Evolutionary conservation across 2,888 invertebrate genomes (phyloP), one percentile per base, ranked within the genome.

Genomic region (Euplexia lucipara): DNA sequence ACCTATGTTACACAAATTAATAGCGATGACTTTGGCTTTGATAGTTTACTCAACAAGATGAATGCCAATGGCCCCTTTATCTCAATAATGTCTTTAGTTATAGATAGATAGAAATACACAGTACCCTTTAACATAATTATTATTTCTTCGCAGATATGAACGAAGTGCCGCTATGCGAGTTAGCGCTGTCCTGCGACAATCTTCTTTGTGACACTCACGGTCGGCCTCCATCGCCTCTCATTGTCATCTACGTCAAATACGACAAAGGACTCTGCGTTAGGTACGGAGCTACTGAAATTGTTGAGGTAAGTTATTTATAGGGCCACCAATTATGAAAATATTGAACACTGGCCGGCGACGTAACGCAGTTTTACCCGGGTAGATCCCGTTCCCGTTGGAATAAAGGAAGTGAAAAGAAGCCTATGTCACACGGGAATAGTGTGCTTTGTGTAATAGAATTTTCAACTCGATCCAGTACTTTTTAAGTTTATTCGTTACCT

Each of bases 101-200:
- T 14, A 9, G 12, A 34, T 22, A 2, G 3, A 1, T 10, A 2
- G 2, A 26, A 26, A 32, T 6, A 32, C 10, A 16, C 8, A n/a
- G 6, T 34, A 34, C n/a, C 37, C 30, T n/a, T n/a, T n/a, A n/a
- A n/a, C n/a, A 47, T 6, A 2, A 12, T 0, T 47, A 26, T 52
- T 26, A 22, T 65, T 18, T 18, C 41, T 35, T 42, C 90, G 14
- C 89, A 98, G 98, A 98, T 95, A 97, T 98, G 78, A 96, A 97
- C 67, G 98, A 98, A 90, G 96, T 98, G 80, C 98, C 98, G 39
- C 93, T 98, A 44, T 98, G 98, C 87, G 98, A 98, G 92, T 96
- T 98, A 80, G 98, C 97, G 56, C 94, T 98, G 83, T 97, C 98
- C 34, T 99, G 99, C 95, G 98, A 98, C 95, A 98, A 98, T 91